phyloP scores from a whole-genome alignment of 2,113 vertebrate genomes.

The Motacilla alba region DNA sequence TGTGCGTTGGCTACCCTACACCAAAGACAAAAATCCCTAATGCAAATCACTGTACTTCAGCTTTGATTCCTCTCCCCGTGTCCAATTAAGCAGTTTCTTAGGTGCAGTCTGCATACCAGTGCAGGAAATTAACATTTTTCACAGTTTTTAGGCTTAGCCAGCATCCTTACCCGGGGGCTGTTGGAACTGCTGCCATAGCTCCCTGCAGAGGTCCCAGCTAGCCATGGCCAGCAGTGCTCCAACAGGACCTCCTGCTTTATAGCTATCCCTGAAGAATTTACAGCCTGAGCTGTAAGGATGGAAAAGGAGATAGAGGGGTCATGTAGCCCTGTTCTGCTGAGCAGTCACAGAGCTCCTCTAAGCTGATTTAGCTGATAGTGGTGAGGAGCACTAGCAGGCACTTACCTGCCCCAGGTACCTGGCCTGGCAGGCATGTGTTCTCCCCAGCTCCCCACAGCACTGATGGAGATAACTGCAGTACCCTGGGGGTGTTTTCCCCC shows the following conservation, averaged over 20 bases:
- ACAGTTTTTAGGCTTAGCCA: background rate
- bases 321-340: background rate
- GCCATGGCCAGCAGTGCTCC: background rate
- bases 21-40: background rate
- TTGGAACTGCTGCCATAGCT: background rate
- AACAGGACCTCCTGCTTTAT: background rate
- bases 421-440: background rate
- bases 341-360: background rate
- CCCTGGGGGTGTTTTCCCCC: background rate
- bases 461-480: background rate
- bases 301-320: background rate
- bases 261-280: constrained; percentile 30
- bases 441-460: background rate
- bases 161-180: background rate
- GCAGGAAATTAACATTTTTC: background rate
- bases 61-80: background rate
- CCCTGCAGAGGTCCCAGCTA: background rate
- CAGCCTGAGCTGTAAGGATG: background rate
- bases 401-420: background rate
- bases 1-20: background rate
- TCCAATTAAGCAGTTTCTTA: background rate
- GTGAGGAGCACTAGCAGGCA: background rate
- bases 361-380: background rate
- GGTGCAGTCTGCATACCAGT: background rate
- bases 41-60: background rate